Percentiles rank a stretch among this genome's conserved stretches.
Conservation (phyloP, 1,140 invertebrate genomes). For the Macrocentrus cingulum region DNA sequence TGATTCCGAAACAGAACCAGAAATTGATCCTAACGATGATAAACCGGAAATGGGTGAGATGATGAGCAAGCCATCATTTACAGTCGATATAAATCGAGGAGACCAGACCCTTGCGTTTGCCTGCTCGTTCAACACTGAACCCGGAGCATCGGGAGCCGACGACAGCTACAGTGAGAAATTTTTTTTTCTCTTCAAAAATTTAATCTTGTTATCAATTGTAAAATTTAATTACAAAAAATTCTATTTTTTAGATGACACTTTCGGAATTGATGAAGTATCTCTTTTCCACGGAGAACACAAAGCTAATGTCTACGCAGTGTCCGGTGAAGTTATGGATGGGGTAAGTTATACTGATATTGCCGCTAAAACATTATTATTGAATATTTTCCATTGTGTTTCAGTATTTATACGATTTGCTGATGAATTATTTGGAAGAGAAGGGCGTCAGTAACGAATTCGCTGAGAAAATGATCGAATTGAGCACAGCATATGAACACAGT, state of each 20-base stretch:
- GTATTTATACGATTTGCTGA: conserved; percentile 91
- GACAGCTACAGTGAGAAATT: conserved; percentile 71
- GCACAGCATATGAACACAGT: conserved; percentile 86
- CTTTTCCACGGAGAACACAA: conserved; percentile 81
- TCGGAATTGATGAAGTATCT: conserved; percentile 86
- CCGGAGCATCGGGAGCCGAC: conserved; percentile 64
- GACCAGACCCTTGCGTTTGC: conserved; percentile 76
- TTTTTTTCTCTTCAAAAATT: too few species aligned
- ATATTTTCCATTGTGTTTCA: conserved; percentile 59
- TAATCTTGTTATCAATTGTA: too few species aligned
- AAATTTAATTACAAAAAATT: too few species aligned
- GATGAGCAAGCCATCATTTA: conserved; percentile 85
- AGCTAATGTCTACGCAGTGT: conserved; percentile 82
- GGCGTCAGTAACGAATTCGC: conserved; percentile 90
- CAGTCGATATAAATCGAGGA: conserved; percentile 77
- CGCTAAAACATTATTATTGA: conserved; percentile 4
- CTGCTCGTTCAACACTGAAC: conserved; percentile 74
- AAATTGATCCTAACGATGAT: conserved; percentile 65
- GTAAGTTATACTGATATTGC: conserved; percentile 60
- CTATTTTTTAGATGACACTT: conserved; percentile 70
- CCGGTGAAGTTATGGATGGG: conserved; percentile 87
- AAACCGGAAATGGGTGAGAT: conserved; percentile 78
- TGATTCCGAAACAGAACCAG: conserved; percentile 71
- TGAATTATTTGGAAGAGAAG: conserved; percentile 92
- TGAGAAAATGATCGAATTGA: conserved; percentile 81